Base-by-base conservation (phyloP, 1,140 invertebrate genomes). In the Nilaparvata lugens region DNA sequence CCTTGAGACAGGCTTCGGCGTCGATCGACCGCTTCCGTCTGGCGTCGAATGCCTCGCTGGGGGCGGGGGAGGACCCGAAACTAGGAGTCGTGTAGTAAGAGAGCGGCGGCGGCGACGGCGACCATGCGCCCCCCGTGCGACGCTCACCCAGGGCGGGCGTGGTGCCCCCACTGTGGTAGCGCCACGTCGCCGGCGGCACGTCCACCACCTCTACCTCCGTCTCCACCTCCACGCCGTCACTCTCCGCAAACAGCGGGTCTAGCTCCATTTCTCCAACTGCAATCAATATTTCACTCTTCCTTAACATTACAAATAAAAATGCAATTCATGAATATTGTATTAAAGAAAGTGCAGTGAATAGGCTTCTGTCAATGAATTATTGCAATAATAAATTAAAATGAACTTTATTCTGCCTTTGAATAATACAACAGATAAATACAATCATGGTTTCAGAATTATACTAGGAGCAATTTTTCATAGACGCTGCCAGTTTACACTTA, bases 171-270 rank as follows among this genome's bases (percentile, higher is more conserved):
- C 18, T 2, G 19, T n/a, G 51, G 71, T 61, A 66, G 52, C 42
- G 67, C 65, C 52, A 70, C 64, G 61, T 72, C 64, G 38, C 67
- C 65, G 62, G 74, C 66, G 45, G 77, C 74, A 28, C 48, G 19
- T 2, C 24, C 1, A 14, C 48, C 5, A 48, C 25, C 18, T 48
- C 48, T 45, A 70, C 71, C 48, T 70, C 71, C 40, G 76, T 75
- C 62, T 77, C 76, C 13, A 75, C 72, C 23, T 53, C 58, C 14
- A 52, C 58, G 7, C 58, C 61, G 62, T 78, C 77, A 62, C 76
- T 76, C 51, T 76, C 76, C 19, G 76, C 77, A 67, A 79, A 79
- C 61, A 79, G 68, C 60, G 76, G 76, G 21, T 78, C 77, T 62
- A 74, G 76, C 53, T 79, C 76, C 70, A 78, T 75, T 62, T 79